Evolutionary conservation across 2,797 vertebrate genomes (phyloP).

Genomic region (Cossypha dichroa): DNA sequence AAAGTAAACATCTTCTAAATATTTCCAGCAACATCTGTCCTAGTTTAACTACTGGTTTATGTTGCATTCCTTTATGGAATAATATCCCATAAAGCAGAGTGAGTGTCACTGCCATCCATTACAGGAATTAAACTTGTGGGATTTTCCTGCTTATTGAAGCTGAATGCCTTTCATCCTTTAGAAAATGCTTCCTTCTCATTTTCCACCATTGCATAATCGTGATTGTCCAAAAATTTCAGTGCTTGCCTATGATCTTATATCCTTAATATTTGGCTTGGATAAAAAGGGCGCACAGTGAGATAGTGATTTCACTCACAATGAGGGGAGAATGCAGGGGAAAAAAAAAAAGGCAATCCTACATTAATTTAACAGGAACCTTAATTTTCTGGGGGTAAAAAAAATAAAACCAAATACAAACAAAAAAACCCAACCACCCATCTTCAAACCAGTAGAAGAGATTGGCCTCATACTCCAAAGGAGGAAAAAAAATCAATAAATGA

Average conservation of each 20-base stretch:
- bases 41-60: slow-evolving; percentile 67
- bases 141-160: not conserved
- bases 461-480: not conserved
- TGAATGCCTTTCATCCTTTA: not conserved
- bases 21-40: slow-evolving; percentile 66
- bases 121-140: slow-evolving; percentile 2
- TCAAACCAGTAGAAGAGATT: not conserved
- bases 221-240: not conserved
- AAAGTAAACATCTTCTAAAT: slow-evolving; percentile 55
- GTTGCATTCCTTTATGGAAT: slow-evolving; percentile 55
- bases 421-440: not conserved
- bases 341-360: not conserved
- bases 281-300: not conserved
- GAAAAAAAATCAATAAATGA: not conserved
- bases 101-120: slow-evolving; percentile 22
- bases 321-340: not conserved
- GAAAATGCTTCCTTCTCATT: not conserved
- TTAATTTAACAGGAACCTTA: not conserved
- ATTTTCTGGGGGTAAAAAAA: not conserved
- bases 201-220: not conserved
- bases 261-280: not conserved
- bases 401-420: not conserved
- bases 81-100: slow-evolving; percentile 11
- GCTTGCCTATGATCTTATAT: not conserved
- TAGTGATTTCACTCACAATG: not conserved